These are phyloP conservation scores for Scrobipalpa atriplicella DNA, from an alignment of 2,888 invertebrate genomes.

Conservation along the genomic window DNA sequence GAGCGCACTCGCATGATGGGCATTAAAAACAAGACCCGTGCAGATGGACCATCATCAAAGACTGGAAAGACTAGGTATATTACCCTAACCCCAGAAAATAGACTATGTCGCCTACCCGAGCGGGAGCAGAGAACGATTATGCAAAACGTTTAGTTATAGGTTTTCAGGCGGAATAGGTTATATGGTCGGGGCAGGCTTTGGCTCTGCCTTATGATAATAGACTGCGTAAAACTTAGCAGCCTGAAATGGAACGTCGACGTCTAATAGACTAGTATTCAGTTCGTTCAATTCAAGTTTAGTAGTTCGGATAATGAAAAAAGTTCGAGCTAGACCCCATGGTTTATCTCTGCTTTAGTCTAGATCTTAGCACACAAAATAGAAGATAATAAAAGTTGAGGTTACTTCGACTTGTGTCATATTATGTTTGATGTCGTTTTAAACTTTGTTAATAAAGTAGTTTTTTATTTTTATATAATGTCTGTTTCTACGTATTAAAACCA, in stretches of 20 bases:
- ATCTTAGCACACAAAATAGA: no score
- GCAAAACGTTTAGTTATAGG: constrained; percentile 19
- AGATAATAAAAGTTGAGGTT: no score
- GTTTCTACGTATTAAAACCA: no score
- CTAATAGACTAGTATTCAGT: neutral
- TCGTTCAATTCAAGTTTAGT: no score
- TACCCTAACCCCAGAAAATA: neutral
- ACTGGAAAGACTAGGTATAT: neutral
- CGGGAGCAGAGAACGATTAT: constrained; percentile 4
- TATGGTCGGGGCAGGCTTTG: neutral
- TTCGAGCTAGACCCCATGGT: neutral
- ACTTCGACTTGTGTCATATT: no score
- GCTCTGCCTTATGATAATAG: constrained; percentile 16
- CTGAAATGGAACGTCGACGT: constrained; percentile 6
- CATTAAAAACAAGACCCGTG: neutral
- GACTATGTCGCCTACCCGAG: neutral
- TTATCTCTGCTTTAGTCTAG: no score
- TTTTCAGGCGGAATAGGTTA: constrained; percentile 14
- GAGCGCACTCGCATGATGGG: neutral
- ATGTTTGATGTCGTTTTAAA: no score
- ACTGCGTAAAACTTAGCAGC: neutral
- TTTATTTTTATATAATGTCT: no score
- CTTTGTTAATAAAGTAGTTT: no score
- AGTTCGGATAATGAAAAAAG: constrained; percentile 1
- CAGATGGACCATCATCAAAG: neutral